phyloP scores from a whole-genome alignment of 2,113 vertebrate genomes.

The Glaucomys volans region DNA sequence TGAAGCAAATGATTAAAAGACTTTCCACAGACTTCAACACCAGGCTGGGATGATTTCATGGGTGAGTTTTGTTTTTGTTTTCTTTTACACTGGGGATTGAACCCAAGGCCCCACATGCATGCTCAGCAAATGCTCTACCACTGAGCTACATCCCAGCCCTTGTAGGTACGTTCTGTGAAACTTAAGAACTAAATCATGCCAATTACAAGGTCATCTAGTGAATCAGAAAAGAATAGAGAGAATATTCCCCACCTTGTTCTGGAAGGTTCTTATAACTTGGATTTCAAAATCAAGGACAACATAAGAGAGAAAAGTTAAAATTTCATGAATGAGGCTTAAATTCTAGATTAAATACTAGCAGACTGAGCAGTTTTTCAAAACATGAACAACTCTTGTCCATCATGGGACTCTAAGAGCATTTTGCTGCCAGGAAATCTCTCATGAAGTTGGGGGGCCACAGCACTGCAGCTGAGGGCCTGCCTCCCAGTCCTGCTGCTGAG shows the following conservation, averaged over 20 bases:
- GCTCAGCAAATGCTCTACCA: too few species aligned
- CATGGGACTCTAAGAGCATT: too few species aligned
- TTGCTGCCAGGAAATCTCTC: background rate
- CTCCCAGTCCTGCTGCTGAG: background rate
- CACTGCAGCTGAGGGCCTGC: fast-evolving
- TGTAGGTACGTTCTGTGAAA: background rate
- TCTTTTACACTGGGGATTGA: too few species aligned
- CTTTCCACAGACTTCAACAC: background rate
- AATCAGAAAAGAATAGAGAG: background rate
- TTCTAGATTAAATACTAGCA: background rate
- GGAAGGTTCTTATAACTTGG: background rate
- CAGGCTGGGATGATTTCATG: background rate
- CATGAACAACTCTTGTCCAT: background rate
- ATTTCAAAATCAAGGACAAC: background rate
- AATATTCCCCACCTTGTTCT: background rate
- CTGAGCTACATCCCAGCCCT: too few species aligned
- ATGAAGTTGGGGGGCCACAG: background rate
- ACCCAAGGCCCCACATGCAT: too few species aligned
- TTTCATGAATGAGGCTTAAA: background rate
- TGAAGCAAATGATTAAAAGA: background rate
- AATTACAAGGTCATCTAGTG: background rate
- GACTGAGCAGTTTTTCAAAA: background rate
- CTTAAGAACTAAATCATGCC: background rate
- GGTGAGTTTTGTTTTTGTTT: too few species aligned
- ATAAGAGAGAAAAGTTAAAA: background rate